Conservation (phyloP, 2,888 invertebrate genomes). For the Eretmocerus hayati region DNA sequence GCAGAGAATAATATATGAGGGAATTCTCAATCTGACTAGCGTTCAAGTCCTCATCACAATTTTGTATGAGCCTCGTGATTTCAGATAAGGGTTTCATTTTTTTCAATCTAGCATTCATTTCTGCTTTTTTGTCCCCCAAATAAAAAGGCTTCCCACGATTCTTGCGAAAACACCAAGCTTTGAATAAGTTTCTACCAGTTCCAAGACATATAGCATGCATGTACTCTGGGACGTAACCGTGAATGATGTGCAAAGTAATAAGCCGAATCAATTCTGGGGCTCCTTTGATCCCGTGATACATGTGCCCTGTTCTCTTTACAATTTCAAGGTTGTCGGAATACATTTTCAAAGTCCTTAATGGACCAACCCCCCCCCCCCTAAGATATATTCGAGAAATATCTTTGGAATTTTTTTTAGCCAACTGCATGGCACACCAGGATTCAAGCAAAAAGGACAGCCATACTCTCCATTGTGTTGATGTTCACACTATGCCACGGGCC, state of each 20-base stretch:
- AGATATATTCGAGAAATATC: too few relatives aligned
- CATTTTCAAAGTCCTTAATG: too few relatives aligned
- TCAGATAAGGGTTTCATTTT: constrained; percentile 11
- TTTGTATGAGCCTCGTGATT: constrained; percentile 10
- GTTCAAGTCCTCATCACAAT: constrained; percentile 12
- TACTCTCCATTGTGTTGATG: background rate
- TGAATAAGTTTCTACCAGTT: constrained; percentile 14
- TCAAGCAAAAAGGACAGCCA: background rate
- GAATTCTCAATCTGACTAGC: constrained; percentile 19
- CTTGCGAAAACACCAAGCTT: constrained; percentile 6
- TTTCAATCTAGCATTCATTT: constrained; percentile 8
- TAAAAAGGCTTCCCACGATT: constrained; percentile 7
- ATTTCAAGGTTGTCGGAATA: too few relatives aligned
- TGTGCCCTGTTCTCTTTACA: too few relatives aligned
- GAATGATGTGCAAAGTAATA: too few relatives aligned
- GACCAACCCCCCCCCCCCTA: too few relatives aligned
- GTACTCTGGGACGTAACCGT: constrained; percentile 22
- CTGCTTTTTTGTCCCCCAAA: constrained; percentile 6
- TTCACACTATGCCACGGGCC: background rate
- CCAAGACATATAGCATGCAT: constrained; percentile 19
- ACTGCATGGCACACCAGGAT: too few relatives aligned
- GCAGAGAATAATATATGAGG: constrained; percentile 19
- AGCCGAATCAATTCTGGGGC: too few relatives aligned
- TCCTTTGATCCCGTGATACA: too few relatives aligned
- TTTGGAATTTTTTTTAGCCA: too few relatives aligned